Conservation (phyloP, 2,888 invertebrate species). For the Sphaerophoria rueppellii region DNA sequence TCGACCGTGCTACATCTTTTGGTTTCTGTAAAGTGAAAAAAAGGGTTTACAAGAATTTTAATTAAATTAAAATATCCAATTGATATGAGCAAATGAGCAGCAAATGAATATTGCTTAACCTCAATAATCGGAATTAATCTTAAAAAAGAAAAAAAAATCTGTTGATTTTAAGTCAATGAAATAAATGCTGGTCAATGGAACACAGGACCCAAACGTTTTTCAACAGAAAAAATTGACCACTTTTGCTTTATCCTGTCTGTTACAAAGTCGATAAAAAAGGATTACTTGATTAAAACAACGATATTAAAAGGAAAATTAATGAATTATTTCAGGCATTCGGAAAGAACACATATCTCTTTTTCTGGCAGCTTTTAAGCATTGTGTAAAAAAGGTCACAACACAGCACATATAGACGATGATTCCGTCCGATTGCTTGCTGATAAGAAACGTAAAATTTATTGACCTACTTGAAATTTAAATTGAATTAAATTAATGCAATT, state of each 20-base stretch:
- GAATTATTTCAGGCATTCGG: conserved; percentile 17
- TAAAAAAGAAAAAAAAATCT: too few relatives aligned
- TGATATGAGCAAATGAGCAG: too few relatives aligned
- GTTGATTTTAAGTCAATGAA: background rate
- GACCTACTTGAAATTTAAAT: conserved; percentile 25
- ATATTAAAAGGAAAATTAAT: conserved; percentile 17
- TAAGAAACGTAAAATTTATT: conserved; percentile 27
- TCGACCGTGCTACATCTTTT: conserved; percentile 78
- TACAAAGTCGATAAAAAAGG: background rate
- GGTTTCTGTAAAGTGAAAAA: conserved; percentile 78
- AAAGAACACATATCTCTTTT: background rate
- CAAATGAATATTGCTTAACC: too few relatives aligned
- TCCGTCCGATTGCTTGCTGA: background rate
- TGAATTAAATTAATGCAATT: conserved; percentile 27
- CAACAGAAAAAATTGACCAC: background rate
- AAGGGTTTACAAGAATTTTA: background rate
- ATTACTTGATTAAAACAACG: conserved; percentile 9
- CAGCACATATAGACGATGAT: background rate
- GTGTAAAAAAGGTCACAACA: background rate
- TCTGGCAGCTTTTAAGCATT: background rate
- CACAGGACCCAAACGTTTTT: too few relatives aligned
- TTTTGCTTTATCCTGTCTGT: background rate
- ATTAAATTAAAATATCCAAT: background rate
- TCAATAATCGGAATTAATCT: too few relatives aligned
- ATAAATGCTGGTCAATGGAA: background rate